phyloP scores from a whole-genome alignment of 2,113 vertebrate species.

The Toxostoma redivivum region DNA sequence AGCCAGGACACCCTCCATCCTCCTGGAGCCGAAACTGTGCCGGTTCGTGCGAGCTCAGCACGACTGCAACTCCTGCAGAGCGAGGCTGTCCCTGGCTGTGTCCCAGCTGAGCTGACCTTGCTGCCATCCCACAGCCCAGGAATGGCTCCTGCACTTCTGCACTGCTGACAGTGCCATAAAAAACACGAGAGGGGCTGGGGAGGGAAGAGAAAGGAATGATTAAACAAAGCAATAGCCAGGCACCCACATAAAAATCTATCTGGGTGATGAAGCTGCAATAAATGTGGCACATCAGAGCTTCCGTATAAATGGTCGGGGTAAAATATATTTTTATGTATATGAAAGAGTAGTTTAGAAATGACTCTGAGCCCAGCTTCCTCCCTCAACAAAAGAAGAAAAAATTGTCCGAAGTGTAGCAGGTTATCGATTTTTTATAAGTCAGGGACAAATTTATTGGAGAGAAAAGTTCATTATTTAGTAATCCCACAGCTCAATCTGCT shows the following conservation, averaged over 20 bases:
- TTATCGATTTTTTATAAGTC: conserved; percentile 62
- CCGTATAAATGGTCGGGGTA: not conserved
- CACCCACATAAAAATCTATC: conserved; percentile 50
- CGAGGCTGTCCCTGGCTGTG: not conserved
- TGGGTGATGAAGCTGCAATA: conserved; percentile 45
- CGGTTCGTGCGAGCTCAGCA: not conserved
- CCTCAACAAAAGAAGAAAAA: not conserved
- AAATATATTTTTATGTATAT: conserved; percentile 2
- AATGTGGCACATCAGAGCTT: conserved; percentile 40
- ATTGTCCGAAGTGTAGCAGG: not conserved
- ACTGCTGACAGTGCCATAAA: not conserved
- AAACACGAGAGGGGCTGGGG: not conserved
- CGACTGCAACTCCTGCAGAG: not conserved
- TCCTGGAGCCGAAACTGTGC: not conserved
- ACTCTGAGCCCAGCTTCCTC: not conserved
- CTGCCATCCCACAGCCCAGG: not conserved
- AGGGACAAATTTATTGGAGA: conserved; percentile 52
- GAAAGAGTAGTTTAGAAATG: conserved; percentile 27
- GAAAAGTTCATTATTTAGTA: conserved; percentile 64
- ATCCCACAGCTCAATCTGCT: conserved; percentile 55
- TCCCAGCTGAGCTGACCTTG: conserved; percentile 42
- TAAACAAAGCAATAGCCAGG: conserved; percentile 53
- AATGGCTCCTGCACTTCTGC: not conserved
- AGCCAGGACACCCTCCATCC: not conserved
- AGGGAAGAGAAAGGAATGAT: conserved; percentile 32